Evolutionary conservation across 1,140 invertebrate genomes (phyloP).

Genomic region (Ectropis grisescens): DNA sequence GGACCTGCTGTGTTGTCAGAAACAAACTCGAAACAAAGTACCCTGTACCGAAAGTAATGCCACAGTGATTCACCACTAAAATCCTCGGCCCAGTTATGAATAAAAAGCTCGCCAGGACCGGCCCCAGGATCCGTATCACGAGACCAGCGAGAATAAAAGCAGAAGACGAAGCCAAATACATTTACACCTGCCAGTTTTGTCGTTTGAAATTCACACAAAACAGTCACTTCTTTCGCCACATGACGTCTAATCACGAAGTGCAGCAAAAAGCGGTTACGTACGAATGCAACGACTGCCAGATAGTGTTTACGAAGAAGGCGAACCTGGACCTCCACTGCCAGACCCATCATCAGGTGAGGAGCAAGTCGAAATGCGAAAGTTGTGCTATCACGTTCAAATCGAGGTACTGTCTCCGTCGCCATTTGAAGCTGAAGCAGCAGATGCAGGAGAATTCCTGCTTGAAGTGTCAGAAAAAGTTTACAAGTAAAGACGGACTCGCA

Average conservation of each 20-base stretch:
- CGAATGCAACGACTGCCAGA: conserved; percentile 54
- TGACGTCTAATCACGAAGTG: conserved; percentile 45
- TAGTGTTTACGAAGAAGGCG: conserved; percentile 49
- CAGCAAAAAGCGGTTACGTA: conserved; percentile 45
- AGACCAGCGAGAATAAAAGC: conserved; percentile 24
- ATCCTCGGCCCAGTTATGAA: conserved; percentile 38
- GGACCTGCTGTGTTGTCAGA: no score
- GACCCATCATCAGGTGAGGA: conserved; percentile 43
- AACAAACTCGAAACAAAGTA: no score
- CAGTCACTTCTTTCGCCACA: conserved; percentile 54
- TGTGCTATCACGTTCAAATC: conserved; percentile 59
- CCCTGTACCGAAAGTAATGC: no score
- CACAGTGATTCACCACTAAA: no score
- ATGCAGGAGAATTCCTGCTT: conserved; percentile 47
- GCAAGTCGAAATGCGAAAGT: conserved; percentile 47
- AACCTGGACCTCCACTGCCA: conserved; percentile 48
- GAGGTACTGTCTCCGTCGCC: conserved; percentile 45
- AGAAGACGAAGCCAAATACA: conserved; percentile 35
- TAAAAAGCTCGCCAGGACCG: conserved; percentile 51
- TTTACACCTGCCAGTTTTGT: conserved; percentile 59
- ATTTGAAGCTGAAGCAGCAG: conserved; percentile 48
- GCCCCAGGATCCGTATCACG: conserved; percentile 49
- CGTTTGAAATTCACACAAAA: conserved; percentile 53
- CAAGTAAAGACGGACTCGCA: conserved; percentile 31
- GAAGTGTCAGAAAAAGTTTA: conserved; percentile 56